Base-by-base conservation (phyloP, 2,797 vertebrate species). In the Heteromormyrus szaboi region DNA sequence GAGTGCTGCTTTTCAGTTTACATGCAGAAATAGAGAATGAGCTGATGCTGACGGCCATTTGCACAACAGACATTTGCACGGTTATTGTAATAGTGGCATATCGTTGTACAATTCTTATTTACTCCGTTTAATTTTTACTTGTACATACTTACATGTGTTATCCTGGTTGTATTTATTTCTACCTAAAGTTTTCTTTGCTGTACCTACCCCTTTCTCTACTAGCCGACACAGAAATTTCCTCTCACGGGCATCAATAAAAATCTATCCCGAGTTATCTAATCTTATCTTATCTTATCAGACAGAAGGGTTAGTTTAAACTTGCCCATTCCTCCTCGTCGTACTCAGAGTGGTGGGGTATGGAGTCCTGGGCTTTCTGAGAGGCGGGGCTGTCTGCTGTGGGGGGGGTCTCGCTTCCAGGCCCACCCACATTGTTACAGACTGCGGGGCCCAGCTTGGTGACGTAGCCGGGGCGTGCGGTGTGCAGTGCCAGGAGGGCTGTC, bases 291-390 rank as follows among this genome's bases (percentile, higher is more conserved):
- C 46, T 48, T n/a, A 48, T 44, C 79, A 83, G 79, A 51, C 81
- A 85, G 44, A 51, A 85, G 19, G 6, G n/a, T 41, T 25, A 56
- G 22, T 9, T 83, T 22, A 89, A 14, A 96, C 97, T 97, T 96
- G 97, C 98, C 98, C 98, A 99, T 93, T 99, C 98, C 90, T 99
- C 98, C 88, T 99, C 98, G 8, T 99, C 97, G 0, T 98, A 99
- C 92, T 99, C 98, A 0, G 97, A 97, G 51, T 99, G 98, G 83
- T 99, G 98, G 0, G 98, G 98, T 88, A 99, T 98, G 46, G 98
- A 97, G 93, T 98, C 97, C 89, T 98, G 97, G 51, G 95, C 93
- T 89, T 94, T 95, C 17, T 95, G 85, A 0, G 93, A 92, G 3
- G 91, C 50, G 12, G 92, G 65, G 12, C 88, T 89, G 3, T 95